Percentiles rank a stretch among this genome's conserved stretches.
Evolutionary conservation across 2,797 vertebrate species (phyloP).

Genomic region (Artibeus lituratus): DNA sequence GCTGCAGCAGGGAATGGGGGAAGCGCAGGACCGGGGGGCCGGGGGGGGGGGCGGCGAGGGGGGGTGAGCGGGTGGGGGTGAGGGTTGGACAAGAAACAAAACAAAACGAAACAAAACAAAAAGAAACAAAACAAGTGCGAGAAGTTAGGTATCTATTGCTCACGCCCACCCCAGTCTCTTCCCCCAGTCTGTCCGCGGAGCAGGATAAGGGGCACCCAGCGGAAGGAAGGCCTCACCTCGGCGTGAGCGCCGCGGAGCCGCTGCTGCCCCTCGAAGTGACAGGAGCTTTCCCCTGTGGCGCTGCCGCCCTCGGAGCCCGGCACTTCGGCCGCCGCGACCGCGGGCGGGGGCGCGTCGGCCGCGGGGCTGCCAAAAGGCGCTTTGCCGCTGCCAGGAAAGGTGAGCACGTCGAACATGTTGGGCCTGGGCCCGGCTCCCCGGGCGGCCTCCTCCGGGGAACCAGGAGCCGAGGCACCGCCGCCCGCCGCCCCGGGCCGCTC

Average conservation of each 20-base stretch:
- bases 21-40: too few species aligned
- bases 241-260: slow-evolving; percentile 87
- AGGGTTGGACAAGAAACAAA: neutral
- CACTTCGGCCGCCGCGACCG: slow-evolving; percentile 80
- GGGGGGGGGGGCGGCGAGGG: too few species aligned
- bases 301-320: slow-evolving; percentile 75
- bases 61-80: too few species aligned
- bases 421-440: slow-evolving; percentile 86
- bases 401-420: slow-evolving; percentile 90
- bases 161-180: slow-evolving; percentile 31
- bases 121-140: neutral
- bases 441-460: slow-evolving; percentile 87
- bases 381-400: slow-evolving; percentile 90
- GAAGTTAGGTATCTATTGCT: slow-evolving; percentile 8
- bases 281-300: slow-evolving; percentile 81
- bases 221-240: slow-evolving; percentile 86
- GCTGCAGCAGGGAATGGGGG: slow-evolving; percentile 80
- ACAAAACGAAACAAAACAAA: neutral
- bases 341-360: slow-evolving; percentile 84
- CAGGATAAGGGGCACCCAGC: slow-evolving; percentile 58
- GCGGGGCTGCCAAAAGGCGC: slow-evolving; percentile 85
- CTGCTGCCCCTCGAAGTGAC: slow-evolving; percentile 90
- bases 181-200: slow-evolving; percentile 61
- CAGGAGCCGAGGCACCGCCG: slow-evolving; percentile 73
- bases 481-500: slow-evolving; percentile 86